Evolutionary conservation across 2,113 vertebrate species (phyloP).

Genomic region (Gulo gulo): DNA sequence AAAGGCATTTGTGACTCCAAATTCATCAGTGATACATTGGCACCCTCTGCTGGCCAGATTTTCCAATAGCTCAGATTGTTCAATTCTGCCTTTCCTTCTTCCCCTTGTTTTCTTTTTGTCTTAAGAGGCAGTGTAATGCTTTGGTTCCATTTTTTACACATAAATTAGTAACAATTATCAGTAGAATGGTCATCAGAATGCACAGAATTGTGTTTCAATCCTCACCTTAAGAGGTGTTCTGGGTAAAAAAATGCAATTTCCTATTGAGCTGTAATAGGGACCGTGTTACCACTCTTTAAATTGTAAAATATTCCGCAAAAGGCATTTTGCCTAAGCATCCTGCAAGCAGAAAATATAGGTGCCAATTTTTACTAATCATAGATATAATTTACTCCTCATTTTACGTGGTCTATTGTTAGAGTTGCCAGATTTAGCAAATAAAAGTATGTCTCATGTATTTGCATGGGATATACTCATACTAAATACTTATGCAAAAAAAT

Average conservation of each 20-base stretch:
- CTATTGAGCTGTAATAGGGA: conserved; percentile 14
- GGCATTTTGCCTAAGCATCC: not conserved
- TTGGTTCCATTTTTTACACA: not conserved
- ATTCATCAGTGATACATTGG: conserved; percentile 54
- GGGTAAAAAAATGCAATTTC: not conserved
- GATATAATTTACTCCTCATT: not conserved
- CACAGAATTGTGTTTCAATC: conserved; percentile 1
- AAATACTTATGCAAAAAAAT: conserved; percentile 3
- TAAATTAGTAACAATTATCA: conserved; percentile 8
- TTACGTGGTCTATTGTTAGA: not conserved
- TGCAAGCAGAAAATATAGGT: not conserved
- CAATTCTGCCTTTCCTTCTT: rapidly evolving
- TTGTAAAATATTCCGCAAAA: conserved; percentile 15
- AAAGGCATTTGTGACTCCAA: not conserved
- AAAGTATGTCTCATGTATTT: not conserved
- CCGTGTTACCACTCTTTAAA: conserved; percentile 40
- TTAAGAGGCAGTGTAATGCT: not conserved
- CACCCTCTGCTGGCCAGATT: conserved; percentile 71
- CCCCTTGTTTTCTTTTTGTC: not conserved
- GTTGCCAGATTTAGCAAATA: not conserved
- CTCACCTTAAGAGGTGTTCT: not conserved
- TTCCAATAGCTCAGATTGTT: not conserved
- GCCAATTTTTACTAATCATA: conserved; percentile 39
- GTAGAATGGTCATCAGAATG: conserved; percentile 25
- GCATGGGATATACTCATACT: not conserved